Evolutionary conservation across 2,113 vertebrate species (phyloP), one percentile per base, ranked within the genome.

Genomic region (Neoarius graeffei): DNA sequence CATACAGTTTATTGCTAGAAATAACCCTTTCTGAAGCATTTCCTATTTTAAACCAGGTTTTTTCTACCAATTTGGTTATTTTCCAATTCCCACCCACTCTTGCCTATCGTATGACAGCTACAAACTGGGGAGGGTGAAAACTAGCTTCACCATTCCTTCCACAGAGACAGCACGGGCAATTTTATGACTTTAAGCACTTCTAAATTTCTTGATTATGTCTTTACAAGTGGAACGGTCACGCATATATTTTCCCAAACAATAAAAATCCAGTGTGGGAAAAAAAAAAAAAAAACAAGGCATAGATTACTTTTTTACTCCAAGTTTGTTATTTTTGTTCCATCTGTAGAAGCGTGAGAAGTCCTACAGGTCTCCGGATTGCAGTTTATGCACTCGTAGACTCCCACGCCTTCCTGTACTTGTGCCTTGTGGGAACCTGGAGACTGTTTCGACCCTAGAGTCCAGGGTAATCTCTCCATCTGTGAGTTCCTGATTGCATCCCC

Each of bases 401-500:
- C 79, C 79, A 81, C 62, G 54, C 50, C 27, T 73, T 81, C 64
- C 50, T 81, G 42, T 50, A 50, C 59, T 66, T 17, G 25, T 25
- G 64, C 14, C 62, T 83, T 83, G 62, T 66, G 86, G 79, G 64
- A 66, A 81, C 19, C 52, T 57, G 52, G 77, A 67, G 64, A 27
- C 50, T 81, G 77, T 87, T 81, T 57, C 50, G 77, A 48, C 62
- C 62, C 85, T 27, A 42, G 85, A 69, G 62, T 81, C 60, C 20
- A 81, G 77, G 8, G 25, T 57, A 81, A 81, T 87, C 86, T 59
- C 69, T 42, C 76, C 85, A 86, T 81, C 85, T 86, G 85, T 35
- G 48, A 64, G 59, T 52, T 14, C 52, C 27, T 81, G 86, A 67
- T 42, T 42, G 64, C 13, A 66, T 69, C 62, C 48, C 20, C 35